Evolutionary conservation across 2,888 invertebrate species (phyloP), one percentile per base, ranked within the genome.

Genomic region (Acleris laterana): DNA sequence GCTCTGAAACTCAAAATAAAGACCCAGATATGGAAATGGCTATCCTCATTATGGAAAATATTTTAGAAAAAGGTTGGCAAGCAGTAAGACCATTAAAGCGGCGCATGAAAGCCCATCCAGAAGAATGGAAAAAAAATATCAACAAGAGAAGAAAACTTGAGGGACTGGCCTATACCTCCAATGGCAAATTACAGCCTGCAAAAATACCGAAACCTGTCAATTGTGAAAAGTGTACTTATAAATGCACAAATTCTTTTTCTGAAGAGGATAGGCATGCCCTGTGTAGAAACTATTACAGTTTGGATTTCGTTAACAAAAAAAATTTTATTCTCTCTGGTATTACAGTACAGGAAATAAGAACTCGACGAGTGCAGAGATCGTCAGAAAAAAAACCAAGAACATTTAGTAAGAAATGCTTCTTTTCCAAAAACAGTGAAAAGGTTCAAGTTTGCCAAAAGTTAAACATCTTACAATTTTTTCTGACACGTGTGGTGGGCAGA

Each of bases 371-470:
- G 38, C 53, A 25, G 57, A 22, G 32, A 57, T 63, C 20, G 22
- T 46, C 32, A 38, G 55, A 51, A 25, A 44, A 49, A 53, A 59
- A 52, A 58, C 42, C 62, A 6, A 16, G 69, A 42, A 48, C 42
- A 20, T 17, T 48, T 42, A 62, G 66, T 44, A 66, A 69, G 67
- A 63, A 68, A 48, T 69, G 46, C 55, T 62, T 62, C 60, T 71
- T 71, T 58, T 48, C 51, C 42, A 19, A 63, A 56, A 16, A 68
- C 17, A 19, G 48, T 9, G 17, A 53, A 55, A 62, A 49, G 52
- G 61, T 71, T 22, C 55, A 63, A 60, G 69, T 69, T 1, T 71
- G 68, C 38, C 71, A 72, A 53, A 66, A 50, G 17, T 46, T 46
- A 46, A 16, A 17, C 17, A 46, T n/a, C 6, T 13, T 17, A 52